phyloP scores from a whole-genome alignment of 2,113 vertebrate genomes.

The Tachuris rubrigastra region DNA sequence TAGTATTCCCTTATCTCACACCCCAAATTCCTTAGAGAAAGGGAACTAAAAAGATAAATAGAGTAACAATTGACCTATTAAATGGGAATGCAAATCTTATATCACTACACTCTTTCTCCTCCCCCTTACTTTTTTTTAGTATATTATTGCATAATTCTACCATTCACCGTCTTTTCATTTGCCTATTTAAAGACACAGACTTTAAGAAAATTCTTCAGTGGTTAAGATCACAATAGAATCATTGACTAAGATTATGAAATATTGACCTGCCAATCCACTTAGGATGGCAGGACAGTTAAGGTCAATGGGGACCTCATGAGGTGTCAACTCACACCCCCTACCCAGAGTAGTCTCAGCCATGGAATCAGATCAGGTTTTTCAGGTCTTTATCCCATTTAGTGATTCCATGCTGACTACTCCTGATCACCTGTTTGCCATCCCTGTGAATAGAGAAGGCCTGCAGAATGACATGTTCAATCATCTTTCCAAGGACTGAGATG shows the following conservation, averaged over 20 bases:
- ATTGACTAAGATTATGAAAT: not conserved
- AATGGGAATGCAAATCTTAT: not conserved
- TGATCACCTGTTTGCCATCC: not conserved
- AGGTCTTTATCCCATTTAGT: not conserved
- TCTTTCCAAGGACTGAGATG: not conserved
- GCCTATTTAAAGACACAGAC: not conserved
- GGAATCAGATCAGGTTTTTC: not conserved
- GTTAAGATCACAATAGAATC: not conserved
- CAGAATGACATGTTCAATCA: not conserved
- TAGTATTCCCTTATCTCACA: not conserved
- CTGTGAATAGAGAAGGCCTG: not conserved
- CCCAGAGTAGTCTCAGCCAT: not conserved
- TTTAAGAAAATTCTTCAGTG: not conserved
- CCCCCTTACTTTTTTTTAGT: not conserved
- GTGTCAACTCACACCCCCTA: fast-evolving
- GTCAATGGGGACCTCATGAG: fast-evolving
- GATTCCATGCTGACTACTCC: not conserved
- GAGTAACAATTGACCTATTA: not conserved
- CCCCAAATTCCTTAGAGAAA: not conserved
- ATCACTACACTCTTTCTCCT: fast-evolving
- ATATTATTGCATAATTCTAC: not conserved
- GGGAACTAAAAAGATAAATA: not conserved
- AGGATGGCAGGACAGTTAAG: fast-evolving
- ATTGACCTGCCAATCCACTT: not conserved
- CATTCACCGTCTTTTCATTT: not conserved